Conservation (phyloP, 2,113 vertebrate species). For the Ia io region DNA sequence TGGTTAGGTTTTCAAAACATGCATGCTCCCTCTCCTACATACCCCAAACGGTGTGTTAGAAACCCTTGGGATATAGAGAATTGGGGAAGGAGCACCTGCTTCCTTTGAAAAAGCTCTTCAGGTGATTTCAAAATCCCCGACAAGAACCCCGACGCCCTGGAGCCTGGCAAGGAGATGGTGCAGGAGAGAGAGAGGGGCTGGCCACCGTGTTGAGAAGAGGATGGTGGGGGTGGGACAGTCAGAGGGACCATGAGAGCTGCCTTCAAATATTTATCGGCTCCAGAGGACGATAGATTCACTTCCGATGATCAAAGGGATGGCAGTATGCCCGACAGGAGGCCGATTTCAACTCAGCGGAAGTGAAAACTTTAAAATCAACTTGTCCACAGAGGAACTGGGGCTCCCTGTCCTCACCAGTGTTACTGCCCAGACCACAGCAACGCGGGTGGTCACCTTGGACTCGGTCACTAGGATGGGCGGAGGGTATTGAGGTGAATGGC, state of each 20-base stretch:
- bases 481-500: neutral
- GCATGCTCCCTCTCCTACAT: neutral
- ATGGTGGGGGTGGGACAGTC: neutral
- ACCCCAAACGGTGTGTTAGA: neutral
- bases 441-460: neutral
- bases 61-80: neutral
- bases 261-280: neutral
- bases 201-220: neutral
- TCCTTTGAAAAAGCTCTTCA: neutral
- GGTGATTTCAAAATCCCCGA: neutral
- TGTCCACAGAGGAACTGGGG: neutral
- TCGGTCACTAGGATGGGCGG: neutral
- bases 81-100: neutral
- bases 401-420: neutral
- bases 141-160: neutral
- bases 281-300: neutral
- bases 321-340: accelerated
- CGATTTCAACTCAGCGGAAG: neutral
- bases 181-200: neutral
- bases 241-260: neutral
- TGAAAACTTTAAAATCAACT: neutral
- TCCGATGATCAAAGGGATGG: neutral
- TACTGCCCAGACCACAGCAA: neutral
- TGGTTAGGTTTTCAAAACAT: neutral
- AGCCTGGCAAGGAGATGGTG: neutral